Percentiles rank a stretch among this genome's conserved stretches.
Conservation (phyloP, 1,140 invertebrate genomes). For the Chrysomallon squamiferum region DNA sequence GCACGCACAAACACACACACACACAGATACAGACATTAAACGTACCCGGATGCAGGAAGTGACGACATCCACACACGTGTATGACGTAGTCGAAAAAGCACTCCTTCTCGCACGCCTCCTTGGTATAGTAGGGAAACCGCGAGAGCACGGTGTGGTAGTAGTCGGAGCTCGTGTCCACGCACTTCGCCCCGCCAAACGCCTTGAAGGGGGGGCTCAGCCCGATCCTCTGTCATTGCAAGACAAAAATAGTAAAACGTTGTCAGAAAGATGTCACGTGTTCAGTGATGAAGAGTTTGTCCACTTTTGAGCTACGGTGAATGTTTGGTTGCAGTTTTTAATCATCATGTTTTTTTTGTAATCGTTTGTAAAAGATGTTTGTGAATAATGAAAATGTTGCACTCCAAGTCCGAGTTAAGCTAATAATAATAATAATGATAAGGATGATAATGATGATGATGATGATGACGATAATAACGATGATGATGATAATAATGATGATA, state of each 20-base stretch:
- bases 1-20: too few species aligned
- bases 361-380: too few species aligned
- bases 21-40: background rate
- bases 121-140: slow-evolving; percentile 21
- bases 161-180: slow-evolving; percentile 15
- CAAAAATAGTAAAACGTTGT: too few species aligned
- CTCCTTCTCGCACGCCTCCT: slow-evolving; percentile 30
- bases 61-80: slow-evolving; percentile 24
- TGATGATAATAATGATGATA: background rate
- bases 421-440: background rate
- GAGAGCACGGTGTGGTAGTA: slow-evolving; percentile 18
- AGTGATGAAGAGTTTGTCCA: too few species aligned
- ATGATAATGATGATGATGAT: background rate
- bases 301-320: too few species aligned
- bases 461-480: background rate
- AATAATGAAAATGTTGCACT: too few species aligned
- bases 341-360: too few species aligned
- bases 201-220: slow-evolving; percentile 22
- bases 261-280: background rate
- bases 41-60: slow-evolving; percentile 29
- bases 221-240: slow-evolving; percentile 11
- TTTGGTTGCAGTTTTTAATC: too few species aligned
- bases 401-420: background rate
- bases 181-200: slow-evolving; percentile 24
- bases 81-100: slow-evolving; percentile 31